Percentiles rank a stretch among this genome's conserved stretches.
These are phyloP conservation scores for Neoitamus cyanurus DNA, from an alignment of 2,888 invertebrate species.

Conservation along the genomic window DNA sequence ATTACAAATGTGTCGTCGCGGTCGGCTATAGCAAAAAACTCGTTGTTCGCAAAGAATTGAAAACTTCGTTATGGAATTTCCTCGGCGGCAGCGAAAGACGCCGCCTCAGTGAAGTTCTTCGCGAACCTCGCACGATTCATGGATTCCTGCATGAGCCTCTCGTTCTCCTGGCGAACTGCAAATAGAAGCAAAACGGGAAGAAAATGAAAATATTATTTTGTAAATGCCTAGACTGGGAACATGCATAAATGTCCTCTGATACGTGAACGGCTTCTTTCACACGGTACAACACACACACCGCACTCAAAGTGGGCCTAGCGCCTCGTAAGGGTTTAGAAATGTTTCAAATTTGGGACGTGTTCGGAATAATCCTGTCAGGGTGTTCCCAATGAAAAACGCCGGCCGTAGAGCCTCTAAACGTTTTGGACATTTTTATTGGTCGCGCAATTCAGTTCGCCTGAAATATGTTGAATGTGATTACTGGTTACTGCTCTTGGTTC, in stretches of 20 bases:
- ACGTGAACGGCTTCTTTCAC: slow-evolving; percentile 18
- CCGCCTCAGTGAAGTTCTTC: slow-evolving; percentile 64
- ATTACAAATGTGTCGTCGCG: slow-evolving; percentile 11
- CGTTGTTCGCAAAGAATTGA: slow-evolving; percentile 45
- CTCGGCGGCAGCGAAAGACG: slow-evolving; percentile 56
- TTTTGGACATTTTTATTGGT: not conserved
- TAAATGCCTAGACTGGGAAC: not conserved
- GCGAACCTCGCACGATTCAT: slow-evolving; percentile 69
- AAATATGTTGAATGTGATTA: not conserved
- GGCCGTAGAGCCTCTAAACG: not conserved
- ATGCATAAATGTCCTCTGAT: not conserved
- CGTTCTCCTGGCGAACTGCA: slow-evolving; percentile 89
- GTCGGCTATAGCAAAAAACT: slow-evolving; percentile 13
- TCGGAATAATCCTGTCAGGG: not conserved
- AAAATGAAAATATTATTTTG: not conserved
- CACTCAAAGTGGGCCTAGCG: not conserved
- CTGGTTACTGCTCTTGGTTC: not conserved
- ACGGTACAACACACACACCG: slow-evolving; percentile 27
- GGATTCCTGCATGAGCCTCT: slow-evolving; percentile 84
- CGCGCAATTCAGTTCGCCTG: not conserved
- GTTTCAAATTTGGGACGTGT: not conserved
- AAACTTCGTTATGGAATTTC: slow-evolving; percentile 58
- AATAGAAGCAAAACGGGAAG: slow-evolving; percentile 61
- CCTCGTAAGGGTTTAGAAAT: not conserved
- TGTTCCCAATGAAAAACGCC: not conserved